phyloP scores from a whole-genome alignment of 1,140 invertebrate species.

The Olivierus martensii region DNA sequence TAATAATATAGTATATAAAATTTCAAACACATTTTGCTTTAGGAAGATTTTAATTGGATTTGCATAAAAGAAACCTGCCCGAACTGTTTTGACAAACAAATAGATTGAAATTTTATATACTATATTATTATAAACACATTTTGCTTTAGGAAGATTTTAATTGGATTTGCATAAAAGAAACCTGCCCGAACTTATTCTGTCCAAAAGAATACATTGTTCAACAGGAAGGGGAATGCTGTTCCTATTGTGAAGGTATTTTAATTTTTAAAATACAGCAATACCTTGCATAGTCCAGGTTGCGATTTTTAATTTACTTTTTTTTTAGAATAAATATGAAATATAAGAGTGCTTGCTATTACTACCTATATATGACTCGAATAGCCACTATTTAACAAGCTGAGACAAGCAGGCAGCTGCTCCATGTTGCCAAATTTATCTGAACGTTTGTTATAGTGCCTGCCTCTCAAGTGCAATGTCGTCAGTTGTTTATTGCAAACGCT shows the following conservation, averaged over 20 bases:
- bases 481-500: too few species aligned
- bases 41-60: conserved; percentile 14
- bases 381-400: too few species aligned
- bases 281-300: too few species aligned
- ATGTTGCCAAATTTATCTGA: too few species aligned
- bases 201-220: conserved; percentile 4
- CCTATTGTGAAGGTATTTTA: conserved; percentile 9
- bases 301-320: too few species aligned
- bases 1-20: not conserved
- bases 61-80: conserved; percentile 13
- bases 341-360: too few species aligned
- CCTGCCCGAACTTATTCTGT: conserved; percentile 5
- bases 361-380: too few species aligned
- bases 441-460: too few species aligned
- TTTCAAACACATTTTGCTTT: not conserved
- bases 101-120: not conserved
- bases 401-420: too few species aligned
- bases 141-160: conserved; percentile 12
- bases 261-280: not conserved
- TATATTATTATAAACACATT: not conserved
- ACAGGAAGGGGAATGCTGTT: conserved; percentile 9
- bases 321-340: too few species aligned
- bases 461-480: too few species aligned
- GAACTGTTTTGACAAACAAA: not conserved
- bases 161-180: conserved; percentile 11